A percentile compares a stretch with the other conserved stretches of the same genome.
Conservation (phyloP, 2,888 invertebrate genomes). For the Aphidius colemani region DNA sequence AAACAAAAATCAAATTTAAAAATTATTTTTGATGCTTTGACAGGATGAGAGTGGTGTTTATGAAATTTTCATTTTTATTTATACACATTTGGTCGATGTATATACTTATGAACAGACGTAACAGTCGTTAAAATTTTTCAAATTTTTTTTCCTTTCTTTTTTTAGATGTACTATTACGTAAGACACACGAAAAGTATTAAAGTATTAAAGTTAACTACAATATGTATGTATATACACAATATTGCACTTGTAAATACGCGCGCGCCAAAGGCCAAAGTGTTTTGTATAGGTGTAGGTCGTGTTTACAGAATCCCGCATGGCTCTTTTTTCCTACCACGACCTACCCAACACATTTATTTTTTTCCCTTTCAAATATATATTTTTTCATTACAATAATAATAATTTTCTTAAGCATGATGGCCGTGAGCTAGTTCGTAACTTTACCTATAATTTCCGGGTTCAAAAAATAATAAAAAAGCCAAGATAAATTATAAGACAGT, state of each 20-base stretch:
- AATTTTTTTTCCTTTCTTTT: too few species aligned
- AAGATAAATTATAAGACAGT: too few species aligned
- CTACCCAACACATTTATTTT: neutral
- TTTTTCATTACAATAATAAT: neutral
- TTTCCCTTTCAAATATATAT: neutral
- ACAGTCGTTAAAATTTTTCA: constrained; percentile 6
- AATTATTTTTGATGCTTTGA: too few species aligned
- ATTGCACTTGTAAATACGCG: constrained; percentile 10
- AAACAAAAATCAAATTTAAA: too few species aligned
- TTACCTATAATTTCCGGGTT: constrained; percentile 12
- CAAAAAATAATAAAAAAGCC: neutral
- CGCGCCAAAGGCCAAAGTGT: constrained; percentile 5
- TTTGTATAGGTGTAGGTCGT: constrained; percentile 36
- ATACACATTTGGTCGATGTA: neutral
- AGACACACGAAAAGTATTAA: too few species aligned
- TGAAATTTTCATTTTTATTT: neutral
- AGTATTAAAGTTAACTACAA: too few species aligned
- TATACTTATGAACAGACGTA: constrained; percentile 25
- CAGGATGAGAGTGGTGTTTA: neutral
- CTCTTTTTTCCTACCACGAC: constrained; percentile 18
- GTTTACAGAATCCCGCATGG: constrained; percentile 37
- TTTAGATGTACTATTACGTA: too few species aligned
- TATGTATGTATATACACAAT: too few species aligned
- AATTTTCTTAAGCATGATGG: too few species aligned
- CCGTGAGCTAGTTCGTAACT: neutral